Percentiles rank a stretch among this genome's conserved stretches.
Conservation (phyloP, 2,113 vertebrate genomes). For the Synodontis membranacea region DNA sequence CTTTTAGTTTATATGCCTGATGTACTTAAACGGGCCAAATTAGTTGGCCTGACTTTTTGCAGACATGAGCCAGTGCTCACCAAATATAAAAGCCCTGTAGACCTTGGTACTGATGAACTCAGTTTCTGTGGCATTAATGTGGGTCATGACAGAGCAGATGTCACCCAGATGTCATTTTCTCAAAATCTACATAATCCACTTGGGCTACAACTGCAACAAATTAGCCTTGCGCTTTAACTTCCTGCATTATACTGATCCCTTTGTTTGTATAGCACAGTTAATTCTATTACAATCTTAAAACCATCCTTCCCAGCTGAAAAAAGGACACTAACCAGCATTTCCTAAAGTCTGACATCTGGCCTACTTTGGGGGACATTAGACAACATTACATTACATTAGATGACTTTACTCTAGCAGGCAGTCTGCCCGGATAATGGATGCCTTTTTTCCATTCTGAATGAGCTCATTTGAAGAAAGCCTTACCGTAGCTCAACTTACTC, state of each 20-base stretch:
- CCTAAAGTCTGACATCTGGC: conserved; percentile 26
- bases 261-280: conserved; percentile 3
- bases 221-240: neutral
- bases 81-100: neutral
- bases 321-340: conserved; percentile 22
- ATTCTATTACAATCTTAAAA: conserved; percentile 2
- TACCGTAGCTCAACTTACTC: conserved; percentile 37
- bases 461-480: conserved; percentile 51
- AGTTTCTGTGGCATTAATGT: neutral
- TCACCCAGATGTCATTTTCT: neutral
- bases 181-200: neutral
- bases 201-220: neutral
- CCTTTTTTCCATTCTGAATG: conserved; percentile 54
- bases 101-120: neutral
- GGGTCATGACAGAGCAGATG: neutral
- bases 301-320: neutral
- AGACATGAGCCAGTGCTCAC: neutral
- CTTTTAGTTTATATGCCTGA: neutral
- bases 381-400: conserved; percentile 28
- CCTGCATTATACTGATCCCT: neutral
- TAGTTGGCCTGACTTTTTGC: neutral
- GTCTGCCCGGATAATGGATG: conserved; percentile 42
- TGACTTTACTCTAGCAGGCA: conserved; percentile 42
- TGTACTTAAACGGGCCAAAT: neutral
- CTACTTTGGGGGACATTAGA: conserved; percentile 23